These are phyloP conservation scores for Rhinolophus ferrumequinum DNA, from an alignment of 2,113 vertebrate species.

Conservation along the genomic window DNA sequence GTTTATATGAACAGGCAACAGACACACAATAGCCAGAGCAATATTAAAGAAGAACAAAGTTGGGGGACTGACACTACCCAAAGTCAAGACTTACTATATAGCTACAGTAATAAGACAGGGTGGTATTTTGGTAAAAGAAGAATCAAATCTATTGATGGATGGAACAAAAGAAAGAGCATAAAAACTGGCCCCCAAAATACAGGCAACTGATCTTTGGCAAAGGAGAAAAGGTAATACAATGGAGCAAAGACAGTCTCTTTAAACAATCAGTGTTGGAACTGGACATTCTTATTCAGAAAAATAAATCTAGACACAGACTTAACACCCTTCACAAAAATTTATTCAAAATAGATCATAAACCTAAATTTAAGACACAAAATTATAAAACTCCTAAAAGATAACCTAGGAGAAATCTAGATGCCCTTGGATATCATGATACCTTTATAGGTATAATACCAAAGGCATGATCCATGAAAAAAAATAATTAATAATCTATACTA, in stretches of 20 bases:
- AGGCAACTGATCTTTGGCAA: background rate
- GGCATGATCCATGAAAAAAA: background rate
- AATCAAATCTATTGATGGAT: background rate
- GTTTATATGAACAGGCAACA: background rate
- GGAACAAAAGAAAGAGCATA: background rate
- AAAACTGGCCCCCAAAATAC: background rate
- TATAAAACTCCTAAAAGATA: background rate
- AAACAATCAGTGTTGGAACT: background rate
- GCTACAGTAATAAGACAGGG: background rate
- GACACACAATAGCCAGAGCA: no score
- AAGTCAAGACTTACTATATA: background rate
- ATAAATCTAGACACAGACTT: background rate
- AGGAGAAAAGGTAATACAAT: background rate
- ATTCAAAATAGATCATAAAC: background rate
- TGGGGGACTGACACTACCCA: background rate
- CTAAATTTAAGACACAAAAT: background rate
- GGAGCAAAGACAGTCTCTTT: background rate
- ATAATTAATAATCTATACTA: background rate
- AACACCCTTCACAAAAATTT: background rate
- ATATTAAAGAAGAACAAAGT: background rate
- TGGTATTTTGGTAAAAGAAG: background rate
- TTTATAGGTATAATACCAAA: background rate
- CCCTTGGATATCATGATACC: background rate
- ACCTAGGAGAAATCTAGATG: background rate
- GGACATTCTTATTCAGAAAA: background rate